Conservation (phyloP, 2,888 invertebrate genomes). For the Diaperis boleti region DNA sequence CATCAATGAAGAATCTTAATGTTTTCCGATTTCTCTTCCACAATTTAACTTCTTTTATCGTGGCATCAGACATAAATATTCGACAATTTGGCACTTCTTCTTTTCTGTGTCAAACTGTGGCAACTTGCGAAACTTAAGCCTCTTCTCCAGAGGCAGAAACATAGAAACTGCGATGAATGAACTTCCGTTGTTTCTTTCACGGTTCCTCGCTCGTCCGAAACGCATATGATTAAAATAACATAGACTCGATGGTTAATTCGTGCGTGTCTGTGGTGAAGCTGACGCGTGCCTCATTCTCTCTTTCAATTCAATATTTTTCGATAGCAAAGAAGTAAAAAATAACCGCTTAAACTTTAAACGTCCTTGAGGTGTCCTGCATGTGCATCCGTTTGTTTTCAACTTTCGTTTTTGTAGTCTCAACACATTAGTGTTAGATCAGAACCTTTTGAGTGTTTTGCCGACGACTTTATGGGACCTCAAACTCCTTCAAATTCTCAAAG, state of each 20-base stretch:
- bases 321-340: background rate
- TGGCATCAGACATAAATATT: slow-evolving; percentile 10
- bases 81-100: slow-evolving; percentile 16
- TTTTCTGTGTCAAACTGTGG: background rate
- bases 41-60: background rate
- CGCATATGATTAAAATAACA: slow-evolving; percentile 57
- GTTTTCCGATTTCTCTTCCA: background rate
- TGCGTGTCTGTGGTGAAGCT: slow-evolving; percentile 50
- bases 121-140: slow-evolving; percentile 39
- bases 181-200: slow-evolving; percentile 61
- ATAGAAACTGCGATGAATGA: slow-evolving; percentile 59
- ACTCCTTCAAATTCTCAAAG: slow-evolving; percentile 72
- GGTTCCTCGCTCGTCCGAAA: slow-evolving; percentile 60
- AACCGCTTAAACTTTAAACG: slow-evolving; percentile 40
- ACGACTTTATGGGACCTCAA: slow-evolving; percentile 72
- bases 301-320: background rate
- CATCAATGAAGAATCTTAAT: background rate
- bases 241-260: slow-evolving; percentile 57
- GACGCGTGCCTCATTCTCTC: slow-evolving; percentile 41
- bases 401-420: slow-evolving; percentile 71
- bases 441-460: slow-evolving; percentile 76
- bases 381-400: slow-evolving; percentile 60
- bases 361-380: slow-evolving; percentile 63
- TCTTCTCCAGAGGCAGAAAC: slow-evolving; percentile 51
- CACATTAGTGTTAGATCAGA: slow-evolving; percentile 79